Conservation (phyloP, 2,113 vertebrate species). For the Rhabdomys dilectus region DNA sequence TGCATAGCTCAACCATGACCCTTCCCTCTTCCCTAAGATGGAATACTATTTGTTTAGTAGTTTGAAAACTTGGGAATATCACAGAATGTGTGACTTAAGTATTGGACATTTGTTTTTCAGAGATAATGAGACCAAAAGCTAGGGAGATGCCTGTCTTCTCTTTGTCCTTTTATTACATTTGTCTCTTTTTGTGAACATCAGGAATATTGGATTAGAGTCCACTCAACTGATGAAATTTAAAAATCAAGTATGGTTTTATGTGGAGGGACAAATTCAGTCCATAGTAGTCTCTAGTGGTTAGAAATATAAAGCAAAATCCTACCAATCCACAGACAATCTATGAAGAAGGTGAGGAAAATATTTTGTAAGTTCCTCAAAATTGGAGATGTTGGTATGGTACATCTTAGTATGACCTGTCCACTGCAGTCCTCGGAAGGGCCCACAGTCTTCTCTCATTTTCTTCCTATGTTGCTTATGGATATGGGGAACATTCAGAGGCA, state of each 20-base stretch:
- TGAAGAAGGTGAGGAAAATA: not conserved
- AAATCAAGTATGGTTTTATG: not conserved
- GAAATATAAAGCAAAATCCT: not conserved
- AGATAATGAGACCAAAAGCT: not conserved
- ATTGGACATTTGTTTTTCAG: not conserved
- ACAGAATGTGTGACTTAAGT: not conserved
- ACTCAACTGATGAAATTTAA: not conserved
- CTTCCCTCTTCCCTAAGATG: no score
- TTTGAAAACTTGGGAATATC: not conserved
- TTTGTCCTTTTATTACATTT: not conserved
- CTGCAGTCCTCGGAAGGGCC: not conserved
- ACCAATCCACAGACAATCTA: not conserved
- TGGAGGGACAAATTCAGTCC: not conserved
- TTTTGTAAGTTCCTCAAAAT: not conserved
- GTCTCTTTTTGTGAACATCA: not conserved
- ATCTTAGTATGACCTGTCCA: not conserved
- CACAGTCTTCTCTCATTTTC: not conserved
- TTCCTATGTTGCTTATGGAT: not conserved
- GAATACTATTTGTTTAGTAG: not conserved
- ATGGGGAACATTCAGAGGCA: not conserved
- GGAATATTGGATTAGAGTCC: not conserved
- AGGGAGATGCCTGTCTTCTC: not conserved
- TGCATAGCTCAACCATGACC: no score
- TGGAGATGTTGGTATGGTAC: not conserved
- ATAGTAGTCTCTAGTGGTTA: not conserved